Base-by-base conservation (phyloP, 2,113 vertebrate species). In the Syrrhaptes paradoxus region DNA sequence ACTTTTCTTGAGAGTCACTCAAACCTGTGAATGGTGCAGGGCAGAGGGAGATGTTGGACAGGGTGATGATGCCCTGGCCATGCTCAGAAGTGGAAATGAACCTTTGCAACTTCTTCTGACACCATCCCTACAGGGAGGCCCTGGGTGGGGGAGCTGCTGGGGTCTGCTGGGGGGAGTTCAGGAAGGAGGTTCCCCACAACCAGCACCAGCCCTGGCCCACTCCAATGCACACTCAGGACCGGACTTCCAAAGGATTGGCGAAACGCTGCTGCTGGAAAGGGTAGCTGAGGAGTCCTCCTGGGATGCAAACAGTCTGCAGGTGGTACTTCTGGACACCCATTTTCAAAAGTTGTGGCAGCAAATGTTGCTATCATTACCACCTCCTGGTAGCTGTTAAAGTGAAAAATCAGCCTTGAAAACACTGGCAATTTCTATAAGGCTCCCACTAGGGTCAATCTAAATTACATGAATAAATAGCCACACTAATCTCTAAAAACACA, bases 181-280 rank as follows among this genome's bases (percentile, higher is more conserved):
- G 13, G 31, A 61, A 29, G 13, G 15, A 22, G 13, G 1, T 57
- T 25, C 17, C 58, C 43, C 62, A 41, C 13, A 41, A 5, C 38
- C 49, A 9, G 7, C 58, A 51, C n/a, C 25, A 73, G 38, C 19
- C 72, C 48, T 38, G 62, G 46, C 9, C 25, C 52, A 4, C 8
- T 17, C 36, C 11, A 32, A 1, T 6, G 21, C 15, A 22, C 4
- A 10, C 11, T 11, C 3, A 16, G 13, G 31, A 5, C 13, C 5
- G 1, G 3, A 13, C 3, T 0, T 0, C 17, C 43, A 31, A 11
- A n/a, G 8, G 21, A 55, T 28, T 2, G 5, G 1, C 25, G 45
- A 43, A 87, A 78, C 0, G 1, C 16, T 62, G 61, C 9, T 66
- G 2, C 13, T 20, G 51, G 19, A 10, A 91, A 66, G 32, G 49